Evolutionary conservation across 37 sponge, comb jelly and placozoan genomes (phyloP), one percentile per base, ranked within the genome.

Genomic region (Oopsacas minuta): DNA sequence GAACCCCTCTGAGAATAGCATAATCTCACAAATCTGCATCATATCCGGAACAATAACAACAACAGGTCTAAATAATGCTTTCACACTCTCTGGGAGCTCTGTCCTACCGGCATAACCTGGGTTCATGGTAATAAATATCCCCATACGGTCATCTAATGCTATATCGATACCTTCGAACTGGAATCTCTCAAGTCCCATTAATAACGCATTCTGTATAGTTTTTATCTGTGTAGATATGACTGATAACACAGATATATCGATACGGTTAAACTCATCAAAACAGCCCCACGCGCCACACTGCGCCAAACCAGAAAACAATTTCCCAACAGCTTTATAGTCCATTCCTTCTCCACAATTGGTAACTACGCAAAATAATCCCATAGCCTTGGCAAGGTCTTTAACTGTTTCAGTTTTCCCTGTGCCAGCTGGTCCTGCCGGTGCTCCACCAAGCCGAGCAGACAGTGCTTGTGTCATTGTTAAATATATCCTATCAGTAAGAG

Each of bases 261-360:
- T 97, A 39, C 98, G 84, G 83, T 97, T 97, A 84, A 97, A 97
- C 92, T 97, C 98, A 86, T 97, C 98, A 86, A 97, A 97, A 81
- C 98, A 97, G 17, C 98, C 98, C 98, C 98, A 97, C 10, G 98
- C 98, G 36, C 98, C 98, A 89, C 96, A 97, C 94, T 97, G 98
- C 38, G 92, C 89, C 84, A 97, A 88, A n/a, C 98, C 98, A 84
- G 95, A 93, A 91, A 90, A 97, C 23, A 97, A 88, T 93, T 97
- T 97, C 37, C 98, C 98, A 42, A 97, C 96, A 81, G 98, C 98
- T 90, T 97, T 97, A 86, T 87, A 97, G 88, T 97, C 99, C 99
- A 97, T 97, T 15, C 99, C 99, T 82, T 97, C 99, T 37, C 99
- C 99, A 88, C 99, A 97, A 92, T 97, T 97, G 83, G 99, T 97